Evolutionary conservation across 2,797 vertebrate genomes (phyloP).

Genomic region (Pseudopleuronectes americanus): DNA sequence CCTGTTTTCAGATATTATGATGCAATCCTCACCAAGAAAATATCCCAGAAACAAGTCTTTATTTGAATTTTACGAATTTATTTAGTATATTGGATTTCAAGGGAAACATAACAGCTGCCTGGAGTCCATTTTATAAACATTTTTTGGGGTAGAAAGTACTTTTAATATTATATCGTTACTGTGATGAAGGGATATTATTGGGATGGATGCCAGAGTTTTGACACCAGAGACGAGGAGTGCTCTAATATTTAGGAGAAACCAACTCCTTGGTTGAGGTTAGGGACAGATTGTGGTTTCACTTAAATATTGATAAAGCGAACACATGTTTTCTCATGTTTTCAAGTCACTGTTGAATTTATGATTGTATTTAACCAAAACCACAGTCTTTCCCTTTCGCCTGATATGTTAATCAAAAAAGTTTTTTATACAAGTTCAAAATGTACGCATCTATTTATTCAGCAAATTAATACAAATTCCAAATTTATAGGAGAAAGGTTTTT

Average conservation of each 20-base stretch:
- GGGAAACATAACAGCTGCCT: not conserved
- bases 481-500: too few relatives aligned
- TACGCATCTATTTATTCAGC: not conserved
- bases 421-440: too few relatives aligned
- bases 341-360: not conserved
- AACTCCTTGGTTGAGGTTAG: not conserved
- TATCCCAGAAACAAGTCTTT: not conserved
- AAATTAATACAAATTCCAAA: too few relatives aligned
- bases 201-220: not conserved
- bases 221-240: not conserved
- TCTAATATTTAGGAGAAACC: too few relatives aligned
- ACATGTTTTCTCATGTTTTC: not conserved
- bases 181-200: too few relatives aligned
- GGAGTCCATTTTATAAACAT: not conserved
- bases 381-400: not conserved
- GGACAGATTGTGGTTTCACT: not conserved
- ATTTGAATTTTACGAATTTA: too few relatives aligned
- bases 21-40: too few relatives aligned
- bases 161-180: too few relatives aligned
- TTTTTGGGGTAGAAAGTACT: too few relatives aligned
- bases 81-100: too few relatives aligned
- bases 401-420: too few relatives aligned
- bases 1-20: not conserved
- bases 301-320: slow-evolving; percentile 2
- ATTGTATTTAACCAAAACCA: slow-evolving; percentile 6